Evolutionary conservation across 2,888 invertebrate species (phyloP).

Genomic region (Anarsia innoxiella): DNA sequence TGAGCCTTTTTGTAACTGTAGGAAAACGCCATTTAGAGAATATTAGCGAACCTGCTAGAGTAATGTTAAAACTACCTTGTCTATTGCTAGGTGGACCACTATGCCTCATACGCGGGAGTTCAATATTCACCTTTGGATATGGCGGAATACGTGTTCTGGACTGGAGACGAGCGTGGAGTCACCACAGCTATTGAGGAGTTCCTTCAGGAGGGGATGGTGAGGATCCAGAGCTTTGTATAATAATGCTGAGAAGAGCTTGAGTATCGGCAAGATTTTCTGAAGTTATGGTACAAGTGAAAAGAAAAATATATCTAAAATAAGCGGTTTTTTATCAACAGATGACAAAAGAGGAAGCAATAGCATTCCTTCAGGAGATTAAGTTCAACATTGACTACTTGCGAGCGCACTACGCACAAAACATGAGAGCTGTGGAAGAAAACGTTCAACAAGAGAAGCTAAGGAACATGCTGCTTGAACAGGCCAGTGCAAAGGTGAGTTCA

Average conservation of each 20-base stretch:
- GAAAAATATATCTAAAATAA: too few relatives aligned
- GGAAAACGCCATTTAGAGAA: too few relatives aligned
- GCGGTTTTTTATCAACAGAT: slow-evolving; percentile 76
- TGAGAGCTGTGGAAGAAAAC: slow-evolving; percentile 55
- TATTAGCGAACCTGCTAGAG: too few relatives aligned
- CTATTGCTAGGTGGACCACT: slow-evolving; percentile 74
- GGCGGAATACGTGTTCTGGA: slow-evolving; percentile 89
- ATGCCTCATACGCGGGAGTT: slow-evolving; percentile 71
- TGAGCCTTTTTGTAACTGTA: too few relatives aligned
- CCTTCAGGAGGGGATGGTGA: slow-evolving; percentile 83
- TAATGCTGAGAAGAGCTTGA: too few relatives aligned
- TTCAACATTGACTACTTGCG: slow-evolving; percentile 82
- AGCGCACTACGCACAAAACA: slow-evolving; percentile 74
- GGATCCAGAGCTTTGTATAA: slow-evolving; percentile 71
- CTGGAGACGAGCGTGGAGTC: slow-evolving; percentile 86
- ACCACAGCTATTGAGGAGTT: slow-evolving; percentile 85
- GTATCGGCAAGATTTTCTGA: too few relatives aligned
- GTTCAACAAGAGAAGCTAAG: slow-evolving; percentile 59
- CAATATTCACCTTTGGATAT: slow-evolving; percentile 86
- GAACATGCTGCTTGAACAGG: slow-evolving; percentile 56
- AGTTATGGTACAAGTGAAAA: too few relatives aligned
- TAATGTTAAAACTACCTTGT: too few relatives aligned
- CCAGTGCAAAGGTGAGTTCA: slow-evolving; percentile 28
- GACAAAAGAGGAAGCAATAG: slow-evolving; percentile 83
- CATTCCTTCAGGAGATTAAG: slow-evolving; percentile 84